phyloP scores from a whole-genome alignment of 2,888 invertebrate species.

The Standfussiana lucernea region DNA sequence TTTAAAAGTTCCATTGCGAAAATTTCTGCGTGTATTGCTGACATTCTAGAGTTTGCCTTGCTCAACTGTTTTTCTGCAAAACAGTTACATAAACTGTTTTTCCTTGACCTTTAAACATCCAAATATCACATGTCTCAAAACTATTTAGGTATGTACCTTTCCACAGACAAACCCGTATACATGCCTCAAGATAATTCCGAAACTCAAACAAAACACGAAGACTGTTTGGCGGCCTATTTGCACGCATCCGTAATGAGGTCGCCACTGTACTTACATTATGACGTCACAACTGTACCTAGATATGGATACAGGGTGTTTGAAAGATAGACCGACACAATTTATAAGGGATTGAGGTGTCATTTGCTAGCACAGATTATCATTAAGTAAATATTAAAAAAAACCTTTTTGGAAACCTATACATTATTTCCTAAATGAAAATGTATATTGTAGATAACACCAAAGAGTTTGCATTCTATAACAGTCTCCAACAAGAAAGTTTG shows the following conservation, averaged over 20 bases:
- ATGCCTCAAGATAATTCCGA: slow-evolving; percentile 37
- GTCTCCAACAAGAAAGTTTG: not conserved
- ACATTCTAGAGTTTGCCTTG: not conserved
- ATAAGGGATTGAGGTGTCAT: not conserved
- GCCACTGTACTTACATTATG: slow-evolving; percentile 24
- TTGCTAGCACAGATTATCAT: not conserved
- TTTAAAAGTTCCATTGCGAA: not conserved
- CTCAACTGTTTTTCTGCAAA: not conserved
- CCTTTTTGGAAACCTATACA: not conserved
- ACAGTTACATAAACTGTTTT: not conserved
- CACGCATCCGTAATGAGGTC: slow-evolving; percentile 61
- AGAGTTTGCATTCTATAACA: not conserved
- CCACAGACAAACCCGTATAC: slow-evolving; percentile 6
- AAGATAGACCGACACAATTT: not conserved
- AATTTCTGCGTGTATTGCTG: not conserved
- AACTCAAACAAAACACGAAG: slow-evolving; percentile 46
- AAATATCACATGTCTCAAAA: slow-evolving; percentile 11
- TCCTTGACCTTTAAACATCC: slow-evolving; percentile 20
- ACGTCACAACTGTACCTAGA: slow-evolving; percentile 30
- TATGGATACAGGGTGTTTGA: not conserved
- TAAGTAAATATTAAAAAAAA: not conserved
- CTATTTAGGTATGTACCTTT: slow-evolving; percentile 2
- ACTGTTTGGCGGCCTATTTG: slow-evolving; percentile 50
- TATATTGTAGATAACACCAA: not conserved
- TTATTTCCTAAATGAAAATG: not conserved